phyloP scores from a whole-genome alignment of 2,113 vertebrate species.

The Pogonocichla stellata region DNA sequence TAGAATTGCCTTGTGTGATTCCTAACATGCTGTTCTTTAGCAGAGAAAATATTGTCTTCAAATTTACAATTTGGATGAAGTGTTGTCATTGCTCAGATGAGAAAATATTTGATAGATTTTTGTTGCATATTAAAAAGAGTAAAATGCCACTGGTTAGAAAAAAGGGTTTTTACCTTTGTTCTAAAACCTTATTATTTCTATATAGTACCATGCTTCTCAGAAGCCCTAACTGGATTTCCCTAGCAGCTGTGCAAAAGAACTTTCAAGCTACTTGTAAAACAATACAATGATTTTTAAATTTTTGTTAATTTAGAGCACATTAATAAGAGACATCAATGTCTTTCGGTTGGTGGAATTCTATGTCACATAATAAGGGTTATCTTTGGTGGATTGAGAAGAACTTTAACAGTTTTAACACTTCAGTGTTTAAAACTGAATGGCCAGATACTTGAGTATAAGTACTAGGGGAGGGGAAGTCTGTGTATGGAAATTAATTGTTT shows the following conservation, averaged over 20 bases:
- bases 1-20: not conserved
- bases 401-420: not conserved
- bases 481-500: not conserved
- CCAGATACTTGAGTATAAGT: not conserved
- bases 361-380: not conserved
- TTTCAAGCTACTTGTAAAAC: not conserved
- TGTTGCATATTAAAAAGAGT: not conserved
- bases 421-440: not conserved
- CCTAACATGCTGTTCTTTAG: not conserved
- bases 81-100: not conserved
- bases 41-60: not conserved
- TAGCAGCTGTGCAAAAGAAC: not conserved
- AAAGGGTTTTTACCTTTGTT: not conserved
- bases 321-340: not conserved
- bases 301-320: not conserved
- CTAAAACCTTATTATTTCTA: not conserved
- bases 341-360: not conserved
- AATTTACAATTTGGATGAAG: not conserved
- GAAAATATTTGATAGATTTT: not conserved
- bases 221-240: not conserved
- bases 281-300: not conserved
- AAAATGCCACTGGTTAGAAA: not conserved
- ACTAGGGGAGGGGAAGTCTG: too few relatives aligned
- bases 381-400: not conserved
- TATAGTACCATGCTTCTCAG: not conserved